These are phyloP conservation scores for Muraenolepis orangiensis DNA, from an alignment of 2,797 vertebrate genomes.

Conservation along the genomic window DNA sequence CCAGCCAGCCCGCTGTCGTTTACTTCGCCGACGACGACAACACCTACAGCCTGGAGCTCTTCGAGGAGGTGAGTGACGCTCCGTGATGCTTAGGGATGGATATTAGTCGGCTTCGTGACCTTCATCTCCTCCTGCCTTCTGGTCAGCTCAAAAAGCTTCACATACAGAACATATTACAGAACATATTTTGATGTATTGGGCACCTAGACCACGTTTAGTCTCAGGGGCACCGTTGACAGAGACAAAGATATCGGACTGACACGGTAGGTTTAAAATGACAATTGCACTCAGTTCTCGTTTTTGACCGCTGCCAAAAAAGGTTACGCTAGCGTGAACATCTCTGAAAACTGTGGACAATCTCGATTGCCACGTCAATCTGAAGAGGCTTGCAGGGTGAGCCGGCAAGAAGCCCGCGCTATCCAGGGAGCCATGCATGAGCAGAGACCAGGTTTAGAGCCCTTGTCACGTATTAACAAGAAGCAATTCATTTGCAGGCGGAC, in stretches of 20 bases:
- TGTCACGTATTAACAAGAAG: background rate
- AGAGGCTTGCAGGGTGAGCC: background rate
- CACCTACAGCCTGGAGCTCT: conserved; percentile 96
- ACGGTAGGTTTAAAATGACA: background rate
- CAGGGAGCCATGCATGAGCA: background rate
- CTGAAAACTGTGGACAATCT: background rate
- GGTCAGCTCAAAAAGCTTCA: background rate
- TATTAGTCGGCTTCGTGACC: background rate
- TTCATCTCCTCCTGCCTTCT: background rate
- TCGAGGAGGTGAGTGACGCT: conserved; percentile 83
- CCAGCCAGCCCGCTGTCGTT: conserved; percentile 87
- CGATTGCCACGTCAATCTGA: background rate
- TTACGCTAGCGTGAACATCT: background rate
- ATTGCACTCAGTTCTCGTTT: background rate
- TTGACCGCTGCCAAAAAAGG: background rate
- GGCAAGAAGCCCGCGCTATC: background rate
- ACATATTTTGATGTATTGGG: background rate
- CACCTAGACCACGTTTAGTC: background rate
- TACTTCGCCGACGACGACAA: conserved; percentile 96
- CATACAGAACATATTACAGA: background rate
- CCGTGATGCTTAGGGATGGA: background rate
- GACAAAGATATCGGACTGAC: background rate
- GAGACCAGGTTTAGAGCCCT: background rate
- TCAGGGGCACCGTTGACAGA: too few relatives aligned
- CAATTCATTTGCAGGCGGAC: background rate